Percentiles rank a stretch among this genome's conserved stretches.
Evolutionary conservation across 2,797 vertebrate species (phyloP).

Genomic region (Myotis findleyi): DNA sequence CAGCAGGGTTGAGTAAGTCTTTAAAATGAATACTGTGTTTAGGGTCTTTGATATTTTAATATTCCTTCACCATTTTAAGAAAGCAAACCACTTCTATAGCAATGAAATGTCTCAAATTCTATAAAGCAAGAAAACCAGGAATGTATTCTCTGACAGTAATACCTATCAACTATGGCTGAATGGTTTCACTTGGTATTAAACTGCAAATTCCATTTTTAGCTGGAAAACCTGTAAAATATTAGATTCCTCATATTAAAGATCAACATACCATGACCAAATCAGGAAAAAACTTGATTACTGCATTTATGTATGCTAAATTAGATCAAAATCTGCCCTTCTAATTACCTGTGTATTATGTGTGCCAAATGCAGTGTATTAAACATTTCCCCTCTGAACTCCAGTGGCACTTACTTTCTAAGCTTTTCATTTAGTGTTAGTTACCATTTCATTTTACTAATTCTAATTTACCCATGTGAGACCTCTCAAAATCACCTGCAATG

Average conservation of each 20-base stretch:
- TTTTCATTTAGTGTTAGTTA: neutral
- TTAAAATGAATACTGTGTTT: conserved; percentile 49
- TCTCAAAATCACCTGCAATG: neutral
- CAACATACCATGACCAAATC: neutral
- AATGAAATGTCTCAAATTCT: neutral
- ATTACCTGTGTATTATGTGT: neutral
- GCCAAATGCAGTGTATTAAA: neutral
- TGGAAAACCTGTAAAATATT: conserved; percentile 1
- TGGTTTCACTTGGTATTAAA: conserved; percentile 22
- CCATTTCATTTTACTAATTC: conserved; percentile 4
- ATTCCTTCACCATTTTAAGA: conserved; percentile 28
- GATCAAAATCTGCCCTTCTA: neutral
- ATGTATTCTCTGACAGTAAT: neutral
- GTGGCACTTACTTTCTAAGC: neutral
- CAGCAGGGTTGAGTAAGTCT: conserved; percentile 2
- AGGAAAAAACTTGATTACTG: neutral
- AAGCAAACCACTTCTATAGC: neutral
- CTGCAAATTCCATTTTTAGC: neutral
- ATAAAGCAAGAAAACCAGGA: neutral
- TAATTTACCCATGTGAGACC: neutral
- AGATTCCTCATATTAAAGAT: conserved; percentile 6
- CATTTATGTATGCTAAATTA: neutral
- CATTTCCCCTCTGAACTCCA: neutral
- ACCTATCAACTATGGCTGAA: neutral
- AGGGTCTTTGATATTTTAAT: conserved; percentile 24